Percentiles rank a stretch among this genome's conserved stretches.
phyloP scores from a whole-genome alignment of 2,888 invertebrate species.

The Nomada goodeniana region DNA sequence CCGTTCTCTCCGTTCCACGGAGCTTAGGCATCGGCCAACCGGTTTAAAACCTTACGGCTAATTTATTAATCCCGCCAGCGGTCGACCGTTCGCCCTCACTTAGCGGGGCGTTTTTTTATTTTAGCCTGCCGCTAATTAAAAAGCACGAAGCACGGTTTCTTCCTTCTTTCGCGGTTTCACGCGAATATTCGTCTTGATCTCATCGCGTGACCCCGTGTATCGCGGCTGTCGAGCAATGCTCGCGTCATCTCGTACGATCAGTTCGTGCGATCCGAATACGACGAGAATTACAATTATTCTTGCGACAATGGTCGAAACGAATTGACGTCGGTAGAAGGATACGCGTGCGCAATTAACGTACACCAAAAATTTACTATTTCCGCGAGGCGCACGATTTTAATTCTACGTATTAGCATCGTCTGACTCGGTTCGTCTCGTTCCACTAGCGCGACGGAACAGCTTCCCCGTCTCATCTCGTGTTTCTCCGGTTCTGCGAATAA shows the following conservation, averaged over 20 bases:
- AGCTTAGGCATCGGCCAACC: slow-evolving; percentile 63
- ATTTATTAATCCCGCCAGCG: slow-evolving; percentile 78
- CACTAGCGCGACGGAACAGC: neutral
- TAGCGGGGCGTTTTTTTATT: slow-evolving; percentile 59
- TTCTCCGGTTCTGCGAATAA: slow-evolving; percentile 72
- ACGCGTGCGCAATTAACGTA: too few relatives aligned
- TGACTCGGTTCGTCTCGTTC: neutral
- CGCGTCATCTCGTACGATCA: too few relatives aligned
- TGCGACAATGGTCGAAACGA: too few relatives aligned
- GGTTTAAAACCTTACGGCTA: slow-evolving; percentile 79
- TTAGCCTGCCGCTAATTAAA: slow-evolving; percentile 67
- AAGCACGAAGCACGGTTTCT: slow-evolving; percentile 47
- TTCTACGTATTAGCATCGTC: slow-evolving; percentile 20
- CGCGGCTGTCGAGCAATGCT: neutral
- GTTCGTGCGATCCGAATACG: too few relatives aligned
- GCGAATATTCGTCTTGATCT: slow-evolving; percentile 18
- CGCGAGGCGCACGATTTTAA: neutral
- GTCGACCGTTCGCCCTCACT: slow-evolving; percentile 64
- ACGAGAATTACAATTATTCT: too few relatives aligned
- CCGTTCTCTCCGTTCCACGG: slow-evolving; percentile 49
- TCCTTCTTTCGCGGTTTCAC: slow-evolving; percentile 2
- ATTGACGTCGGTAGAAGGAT: too few relatives aligned
- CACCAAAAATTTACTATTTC: too few relatives aligned
- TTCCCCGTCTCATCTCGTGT: neutral
- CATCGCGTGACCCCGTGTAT: neutral